phyloP scores from a whole-genome alignment of 2,113 vertebrate species.

The Mystacornis crossleyi region DNA sequence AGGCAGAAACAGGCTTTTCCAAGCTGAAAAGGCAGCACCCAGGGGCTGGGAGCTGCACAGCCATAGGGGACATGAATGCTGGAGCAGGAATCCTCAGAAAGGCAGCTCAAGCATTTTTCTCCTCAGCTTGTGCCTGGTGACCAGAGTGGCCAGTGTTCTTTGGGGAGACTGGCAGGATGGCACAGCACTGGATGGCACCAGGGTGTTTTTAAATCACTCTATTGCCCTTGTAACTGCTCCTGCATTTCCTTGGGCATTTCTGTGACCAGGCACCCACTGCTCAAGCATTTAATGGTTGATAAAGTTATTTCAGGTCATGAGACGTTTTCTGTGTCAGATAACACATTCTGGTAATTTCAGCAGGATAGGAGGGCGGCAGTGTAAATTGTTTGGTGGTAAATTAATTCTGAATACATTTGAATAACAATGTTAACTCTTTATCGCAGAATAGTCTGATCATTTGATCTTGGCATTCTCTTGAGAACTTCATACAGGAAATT shows the following conservation, averaged over 20 bases:
- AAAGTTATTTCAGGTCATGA: slow-evolving; percentile 21
- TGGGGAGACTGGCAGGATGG: neutral
- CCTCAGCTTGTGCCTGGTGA: neutral
- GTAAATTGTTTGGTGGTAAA: slow-evolving; percentile 40
- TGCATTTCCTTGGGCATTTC: neutral
- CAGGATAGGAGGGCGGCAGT: neutral
- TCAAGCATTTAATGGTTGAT: neutral
- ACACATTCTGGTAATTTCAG: neutral
- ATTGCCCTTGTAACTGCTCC: neutral
- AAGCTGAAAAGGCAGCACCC: neutral
- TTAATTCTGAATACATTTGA: slow-evolving; percentile 57
- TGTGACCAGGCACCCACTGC: neutral
- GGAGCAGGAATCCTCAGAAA: neutral
- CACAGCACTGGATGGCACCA: neutral
- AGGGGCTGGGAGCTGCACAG: neutral
- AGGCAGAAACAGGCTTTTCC: neutral
- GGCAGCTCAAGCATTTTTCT: neutral
- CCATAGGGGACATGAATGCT: accelerated
- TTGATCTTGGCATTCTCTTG: slow-evolving; percentile 46
- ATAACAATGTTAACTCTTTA: slow-evolving; percentile 59
- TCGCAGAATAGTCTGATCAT: slow-evolving; percentile 39
- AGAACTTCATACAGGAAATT: slow-evolving; percentile 19
- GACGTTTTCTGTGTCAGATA: neutral
- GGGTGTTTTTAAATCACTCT: neutral
- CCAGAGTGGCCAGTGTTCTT: neutral